Evolutionary conservation across 2,797 vertebrate species (phyloP), one percentile per base, ranked within the genome.

Genomic region (Mionectes olivaceus): DNA sequence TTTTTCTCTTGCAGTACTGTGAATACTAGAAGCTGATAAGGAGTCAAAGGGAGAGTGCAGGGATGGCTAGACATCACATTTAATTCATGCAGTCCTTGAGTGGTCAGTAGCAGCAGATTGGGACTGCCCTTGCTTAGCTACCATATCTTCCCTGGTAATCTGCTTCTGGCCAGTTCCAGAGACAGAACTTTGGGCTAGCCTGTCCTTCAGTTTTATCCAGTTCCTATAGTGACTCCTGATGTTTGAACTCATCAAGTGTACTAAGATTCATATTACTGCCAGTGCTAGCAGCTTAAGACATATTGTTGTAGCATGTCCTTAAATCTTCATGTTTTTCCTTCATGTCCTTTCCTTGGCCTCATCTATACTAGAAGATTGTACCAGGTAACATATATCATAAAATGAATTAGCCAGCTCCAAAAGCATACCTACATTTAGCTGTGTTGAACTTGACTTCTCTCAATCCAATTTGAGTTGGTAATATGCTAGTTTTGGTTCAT

Each of bases 1-100:
- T 52, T 9, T 43, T 27, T 87, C 13, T 49, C 44, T 32, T 5
- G 2, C 13, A 18, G 35, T n/a, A n/a, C n/a, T 44, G 39, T 43
- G 65, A 83, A 28, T n/a, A 11, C 32, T 63, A n/a, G 35, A 46
- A 69, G 41, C 22, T 11, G 18, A 24, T 8, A 23, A 12, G 37
- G 25, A 74, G 44, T 21, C 70, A 75, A 76, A 76, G 39, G 28
- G 53, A 64, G 19, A 33, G 15, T 32, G 23, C 18, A 60, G 50
- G 32, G 37, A 23, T 25, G n/a, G 25, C 11, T 10, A 69, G 47
- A 13, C 4, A 32, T 19, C 35, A 15, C 0, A 0, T 33, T 1
- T 24, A 32, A 28, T 44, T 71, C 33, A 25, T 21, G 7, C 2
- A 5, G 44, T 33, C 65, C 60, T 46, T 0, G 4, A 60, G 23